phyloP scores from a whole-genome alignment of 2,888 invertebrate genomes.

The Diabrotica balteata region DNA sequence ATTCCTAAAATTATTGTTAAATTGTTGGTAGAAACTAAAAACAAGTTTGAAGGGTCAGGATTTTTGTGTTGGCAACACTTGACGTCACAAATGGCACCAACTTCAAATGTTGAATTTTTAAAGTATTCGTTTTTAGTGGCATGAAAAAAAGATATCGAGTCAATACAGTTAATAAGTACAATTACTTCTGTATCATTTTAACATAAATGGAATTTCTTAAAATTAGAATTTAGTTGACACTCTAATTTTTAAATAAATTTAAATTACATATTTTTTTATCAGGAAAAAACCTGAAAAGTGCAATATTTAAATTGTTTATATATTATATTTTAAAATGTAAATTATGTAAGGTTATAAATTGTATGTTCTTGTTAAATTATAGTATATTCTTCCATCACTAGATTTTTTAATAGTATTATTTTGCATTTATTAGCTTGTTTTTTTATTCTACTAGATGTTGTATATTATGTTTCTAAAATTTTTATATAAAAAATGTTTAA shows the following conservation, averaged over 20 bases:
- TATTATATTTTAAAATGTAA: constrained; percentile 4
- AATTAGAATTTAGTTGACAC: background rate
- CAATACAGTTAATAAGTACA: no score
- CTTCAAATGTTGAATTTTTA: no score
- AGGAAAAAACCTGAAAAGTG: constrained; percentile 9
- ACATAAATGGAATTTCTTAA: background rate
- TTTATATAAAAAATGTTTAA: constrained; percentile 1
- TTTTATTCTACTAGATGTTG: constrained; percentile 3
- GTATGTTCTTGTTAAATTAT: constrained; percentile 1
- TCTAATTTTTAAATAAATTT: background rate
- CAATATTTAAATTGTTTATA: constrained; percentile 11
- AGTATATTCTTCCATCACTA: constrained; percentile 10
- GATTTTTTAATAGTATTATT: constrained; percentile 2
- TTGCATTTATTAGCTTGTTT: constrained; percentile 8
- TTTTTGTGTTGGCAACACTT: no score
- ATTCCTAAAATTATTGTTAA: no score
- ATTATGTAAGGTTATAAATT: background rate
- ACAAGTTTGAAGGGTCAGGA: no score
- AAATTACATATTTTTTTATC: constrained; percentile 1
- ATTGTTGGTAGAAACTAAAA: no score
- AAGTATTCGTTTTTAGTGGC: no score
- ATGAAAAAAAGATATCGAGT: no score
- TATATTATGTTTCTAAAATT: background rate
- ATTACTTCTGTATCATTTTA: background rate
- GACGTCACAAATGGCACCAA: no score